A percentile compares a stretch with the other conserved stretches of the same genome.
Evolutionary conservation across 1,140 invertebrate species (phyloP).

Genomic region (Cylas formicarius): DNA sequence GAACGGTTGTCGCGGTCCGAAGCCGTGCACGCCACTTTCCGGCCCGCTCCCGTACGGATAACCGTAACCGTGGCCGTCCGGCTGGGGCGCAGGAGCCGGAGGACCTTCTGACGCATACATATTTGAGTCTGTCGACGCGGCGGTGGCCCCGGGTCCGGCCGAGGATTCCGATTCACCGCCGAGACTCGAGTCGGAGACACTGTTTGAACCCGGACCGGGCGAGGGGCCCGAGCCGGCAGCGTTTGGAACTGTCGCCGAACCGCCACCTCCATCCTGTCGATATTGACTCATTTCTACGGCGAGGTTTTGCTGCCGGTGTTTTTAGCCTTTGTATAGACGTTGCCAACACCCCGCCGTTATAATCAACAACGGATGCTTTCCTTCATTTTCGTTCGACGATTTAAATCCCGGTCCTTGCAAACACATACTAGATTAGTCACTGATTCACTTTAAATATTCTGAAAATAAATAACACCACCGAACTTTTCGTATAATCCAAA

Average conservation of each 20-base stretch:
- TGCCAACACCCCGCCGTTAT: conserved; percentile 46
- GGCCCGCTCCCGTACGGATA: conserved; percentile 35
- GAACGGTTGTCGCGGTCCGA: conserved; percentile 37
- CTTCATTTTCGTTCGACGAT: conserved; percentile 37
- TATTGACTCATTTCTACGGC: conserved; percentile 43
- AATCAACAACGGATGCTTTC: conserved; percentile 45
- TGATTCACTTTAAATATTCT: conserved; percentile 41
- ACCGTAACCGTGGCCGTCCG: conserved; percentile 32
- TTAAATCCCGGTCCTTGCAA: conserved; percentile 40
- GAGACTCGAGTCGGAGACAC: conserved; percentile 13
- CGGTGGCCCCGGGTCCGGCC: conserved; percentile 9
- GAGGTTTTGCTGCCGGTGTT: conserved; percentile 38
- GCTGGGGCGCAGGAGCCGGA: conserved; percentile 15
- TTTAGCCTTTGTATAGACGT: conserved; percentile 41
- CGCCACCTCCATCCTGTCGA: conserved; percentile 36
- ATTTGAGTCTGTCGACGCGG: conserved; percentile 19
- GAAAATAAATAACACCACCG: conserved; percentile 39
- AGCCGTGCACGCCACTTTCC: conserved; percentile 35
- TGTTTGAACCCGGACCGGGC: conserved; percentile 21
- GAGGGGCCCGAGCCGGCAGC: conserved; percentile 25
- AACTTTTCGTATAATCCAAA: conserved; percentile 47
- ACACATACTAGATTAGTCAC: conserved; percentile 47
- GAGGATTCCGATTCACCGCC: conserved; percentile 18
- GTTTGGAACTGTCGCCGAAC: conserved; percentile 23
- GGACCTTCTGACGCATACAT: conserved; percentile 21